Conservation (phyloP, 1,140 invertebrate genomes). For the Cherax quadricarinatus region DNA sequence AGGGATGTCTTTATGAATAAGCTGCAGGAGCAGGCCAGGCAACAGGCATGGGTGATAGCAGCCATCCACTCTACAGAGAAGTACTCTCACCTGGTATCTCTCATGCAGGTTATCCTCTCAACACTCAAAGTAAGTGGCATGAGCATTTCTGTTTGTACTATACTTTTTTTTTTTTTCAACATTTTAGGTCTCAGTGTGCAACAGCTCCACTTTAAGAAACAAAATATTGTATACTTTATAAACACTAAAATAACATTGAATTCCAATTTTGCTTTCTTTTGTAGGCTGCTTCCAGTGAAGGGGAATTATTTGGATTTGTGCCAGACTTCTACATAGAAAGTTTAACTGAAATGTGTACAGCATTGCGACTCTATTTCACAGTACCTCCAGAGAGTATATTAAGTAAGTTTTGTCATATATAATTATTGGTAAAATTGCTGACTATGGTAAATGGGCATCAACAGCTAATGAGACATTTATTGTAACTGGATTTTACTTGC, state of each 20-base stretch:
- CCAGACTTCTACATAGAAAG: constrained; percentile 89
- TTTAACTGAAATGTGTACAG: constrained; percentile 83
- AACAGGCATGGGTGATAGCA: constrained; percentile 83
- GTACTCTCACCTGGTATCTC: constrained; percentile 81
- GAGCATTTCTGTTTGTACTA: background rate
- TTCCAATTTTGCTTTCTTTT: background rate
- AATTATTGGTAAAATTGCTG: constrained; percentile 19
- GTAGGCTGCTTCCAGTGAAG: constrained; percentile 79
- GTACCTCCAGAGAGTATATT: constrained; percentile 79
- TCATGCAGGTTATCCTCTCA: constrained; percentile 80
- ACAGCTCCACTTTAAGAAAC: too few species aligned
- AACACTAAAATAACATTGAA: background rate
- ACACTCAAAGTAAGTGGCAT: constrained; percentile 78
- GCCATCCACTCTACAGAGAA: constrained; percentile 82
- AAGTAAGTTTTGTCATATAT: constrained; percentile 14
- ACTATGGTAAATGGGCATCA: too few species aligned
- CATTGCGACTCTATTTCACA: constrained; percentile 81
- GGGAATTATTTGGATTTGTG: constrained; percentile 86
- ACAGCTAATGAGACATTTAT: too few species aligned
- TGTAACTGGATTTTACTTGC: too few species aligned
- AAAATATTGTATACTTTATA: too few species aligned
- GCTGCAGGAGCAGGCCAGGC: constrained; percentile 80
- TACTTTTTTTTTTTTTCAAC: background rate
- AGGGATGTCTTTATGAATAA: constrained; percentile 80
- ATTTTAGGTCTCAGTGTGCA: background rate